Evolutionary conservation across 1,140 invertebrate species (phyloP), one percentile per base, ranked within the genome.

Genomic region (Propsilocerus akamusi): DNA sequence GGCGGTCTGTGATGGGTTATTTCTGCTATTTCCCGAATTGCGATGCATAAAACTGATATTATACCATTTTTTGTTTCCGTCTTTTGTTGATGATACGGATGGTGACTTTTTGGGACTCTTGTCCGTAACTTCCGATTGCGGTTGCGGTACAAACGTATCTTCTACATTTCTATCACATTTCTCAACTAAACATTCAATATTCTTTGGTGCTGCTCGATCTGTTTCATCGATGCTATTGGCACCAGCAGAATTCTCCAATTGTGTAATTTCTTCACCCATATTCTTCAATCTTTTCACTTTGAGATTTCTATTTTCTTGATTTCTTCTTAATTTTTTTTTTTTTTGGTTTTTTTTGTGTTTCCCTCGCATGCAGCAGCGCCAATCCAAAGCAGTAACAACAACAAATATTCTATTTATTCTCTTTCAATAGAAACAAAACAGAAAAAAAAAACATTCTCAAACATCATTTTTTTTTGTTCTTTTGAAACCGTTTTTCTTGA

Each of bases 231-330:
- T 37, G n/a, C 28, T 3, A 30, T 30, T 30, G 28, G 10, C 28
- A 11, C 10, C n/a, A 30, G 10, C 10, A 11, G 14, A 37, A 37
- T 41, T 41, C 14, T 20, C 34, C 17, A 41, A 17, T 41, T 41
- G 34, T 41, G 34, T 41, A 41, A 41, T 20, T 41, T 41, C 34
- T 41, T 41, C 34, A 41, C 34, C 34, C 34, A 41, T 41, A 41
- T 41, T 41, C 22, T 41, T 20, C 14, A 20, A 41, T 41, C 22
- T 5, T 41, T 37, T 37, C 30, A 34, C 30, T 37, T 5, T n/a
- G n/a, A n/a, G n/a, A n/a, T n/a, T n/a, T n/a, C n/a, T n/a, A n/a
- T n/a, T n/a, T 41, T 20, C 22, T 10, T 41, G 10, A 30, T 30
- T 20, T 41, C 14, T 41, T 20, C 22, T 8, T 20, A 41, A 41